Evolutionary conservation across 2,797 vertebrate species (phyloP).

Genomic region (Girardinus metallicus): DNA sequence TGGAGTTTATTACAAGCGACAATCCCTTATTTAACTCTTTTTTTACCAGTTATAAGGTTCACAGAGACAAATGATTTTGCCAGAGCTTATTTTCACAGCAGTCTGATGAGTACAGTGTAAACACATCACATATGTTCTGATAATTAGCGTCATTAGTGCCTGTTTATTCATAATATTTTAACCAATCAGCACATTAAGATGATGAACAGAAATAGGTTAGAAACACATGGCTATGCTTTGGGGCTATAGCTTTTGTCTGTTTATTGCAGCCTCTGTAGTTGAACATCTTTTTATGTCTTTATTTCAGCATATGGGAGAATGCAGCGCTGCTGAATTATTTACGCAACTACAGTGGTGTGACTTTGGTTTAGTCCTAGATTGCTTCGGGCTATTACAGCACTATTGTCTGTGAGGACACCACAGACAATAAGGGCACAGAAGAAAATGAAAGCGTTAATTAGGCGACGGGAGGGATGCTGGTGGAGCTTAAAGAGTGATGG

Average conservation of each 20-base stretch:
- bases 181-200: conserved; percentile 53
- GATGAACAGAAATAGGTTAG: conserved; percentile 59
- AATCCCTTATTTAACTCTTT: conserved; percentile 38
- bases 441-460: conserved; percentile 73
- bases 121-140: conserved; percentile 58
- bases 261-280: conserved; percentile 21
- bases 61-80: conserved; percentile 38
- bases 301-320: conserved; percentile 64
- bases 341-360: conserved; percentile 52
- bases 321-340: conserved; percentile 58
- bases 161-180: conserved; percentile 59
- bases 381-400: conserved; percentile 48
- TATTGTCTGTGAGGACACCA: conserved; percentile 39
- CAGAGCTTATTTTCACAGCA: conserved; percentile 32
- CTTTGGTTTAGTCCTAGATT: conserved; percentile 28
- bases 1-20: conserved; percentile 32
- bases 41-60: conserved; percentile 41
- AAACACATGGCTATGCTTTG: conserved; percentile 31
- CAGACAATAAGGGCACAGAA: conserved; percentile 20
- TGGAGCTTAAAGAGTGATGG: conserved; percentile 70
- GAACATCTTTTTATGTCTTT: conserved; percentile 50
- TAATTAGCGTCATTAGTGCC: conserved; percentile 62
- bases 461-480: conserved; percentile 50
- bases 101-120: conserved; percentile 33
- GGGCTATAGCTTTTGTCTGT: conserved; percentile 31